These are phyloP conservation scores for Menidia menidia DNA, from an alignment of 2,797 vertebrate genomes.

Conservation along the genomic window DNA sequence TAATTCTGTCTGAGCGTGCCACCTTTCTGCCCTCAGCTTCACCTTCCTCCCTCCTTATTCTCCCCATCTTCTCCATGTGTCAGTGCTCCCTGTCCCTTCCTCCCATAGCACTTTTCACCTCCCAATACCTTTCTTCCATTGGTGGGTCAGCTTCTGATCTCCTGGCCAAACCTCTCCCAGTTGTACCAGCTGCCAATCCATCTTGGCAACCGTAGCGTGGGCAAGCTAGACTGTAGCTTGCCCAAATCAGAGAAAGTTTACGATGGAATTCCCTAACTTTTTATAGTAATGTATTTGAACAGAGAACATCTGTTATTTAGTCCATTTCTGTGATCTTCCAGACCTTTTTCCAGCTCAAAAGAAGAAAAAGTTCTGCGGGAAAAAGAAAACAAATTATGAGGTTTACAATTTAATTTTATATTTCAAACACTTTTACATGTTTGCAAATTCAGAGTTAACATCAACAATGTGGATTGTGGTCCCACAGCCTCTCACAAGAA, in stretches of 20 bases:
- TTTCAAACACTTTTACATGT: constrained; percentile 4
- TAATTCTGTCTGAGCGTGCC: constrained; percentile 53
- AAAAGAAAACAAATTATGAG: constrained; percentile 18
- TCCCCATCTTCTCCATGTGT: constrained; percentile 58
- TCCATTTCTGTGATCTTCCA: constrained; percentile 3
- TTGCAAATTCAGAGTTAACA: constrained; percentile 1
- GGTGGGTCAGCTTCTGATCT: constrained; percentile 60
- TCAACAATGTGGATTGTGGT: neutral
- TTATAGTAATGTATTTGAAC: constrained; percentile 22
- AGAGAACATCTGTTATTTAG: constrained; percentile 40
- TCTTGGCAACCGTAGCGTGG: neutral
- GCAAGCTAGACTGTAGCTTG: too few species aligned
- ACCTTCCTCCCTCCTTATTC: constrained; percentile 39
- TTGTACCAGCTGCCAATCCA: constrained; percentile 63
- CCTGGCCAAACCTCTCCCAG: constrained; percentile 50
- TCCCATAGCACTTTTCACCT: constrained; percentile 65
- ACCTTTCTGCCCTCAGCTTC: constrained; percentile 63
- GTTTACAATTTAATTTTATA: neutral
- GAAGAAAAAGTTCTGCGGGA: constrained; percentile 6
- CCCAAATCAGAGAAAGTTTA: neutral
- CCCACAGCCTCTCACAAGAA: constrained; percentile 2
- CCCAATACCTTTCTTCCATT: constrained; percentile 53
- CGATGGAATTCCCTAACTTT: constrained; percentile 19
- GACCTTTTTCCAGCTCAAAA: neutral
- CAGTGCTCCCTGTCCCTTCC: constrained; percentile 53